Percentiles rank a stretch among this genome's conserved stretches.
phyloP scores from a whole-genome alignment of 2,888 invertebrate genomes.

The Schizotus pectinicornis region DNA sequence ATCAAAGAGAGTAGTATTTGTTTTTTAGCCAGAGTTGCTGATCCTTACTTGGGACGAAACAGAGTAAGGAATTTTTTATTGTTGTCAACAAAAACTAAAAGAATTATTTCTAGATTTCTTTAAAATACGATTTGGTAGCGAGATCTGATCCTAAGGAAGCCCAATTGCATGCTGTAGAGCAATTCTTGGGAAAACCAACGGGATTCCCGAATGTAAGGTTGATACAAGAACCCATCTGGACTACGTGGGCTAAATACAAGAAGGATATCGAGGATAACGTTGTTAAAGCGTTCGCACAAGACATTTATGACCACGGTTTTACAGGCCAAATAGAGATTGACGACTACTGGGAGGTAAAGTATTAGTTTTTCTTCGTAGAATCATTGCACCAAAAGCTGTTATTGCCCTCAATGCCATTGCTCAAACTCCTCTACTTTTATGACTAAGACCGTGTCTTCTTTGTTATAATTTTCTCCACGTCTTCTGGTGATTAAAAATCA shows the following conservation, averaged over 20 bases:
- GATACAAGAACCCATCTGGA: constrained; percentile 85
- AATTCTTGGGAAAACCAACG: constrained; percentile 68
- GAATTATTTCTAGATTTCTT: constrained; percentile 26
- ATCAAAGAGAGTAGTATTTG: constrained; percentile 62
- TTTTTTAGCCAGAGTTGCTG: constrained; percentile 63
- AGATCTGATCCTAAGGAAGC: constrained; percentile 66
- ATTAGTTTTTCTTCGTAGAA: not conserved
- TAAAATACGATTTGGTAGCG: constrained; percentile 70
- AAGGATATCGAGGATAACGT: constrained; percentile 68
- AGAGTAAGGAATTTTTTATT: not conserved
- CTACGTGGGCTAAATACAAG: constrained; percentile 83
- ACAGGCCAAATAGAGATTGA: constrained; percentile 83
- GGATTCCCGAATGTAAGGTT: constrained; percentile 70
- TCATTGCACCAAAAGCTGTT: no score
- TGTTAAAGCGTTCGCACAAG: constrained; percentile 70
- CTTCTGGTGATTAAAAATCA: not conserved
- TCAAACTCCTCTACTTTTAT: no score
- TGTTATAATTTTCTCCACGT: no score
- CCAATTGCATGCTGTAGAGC: constrained; percentile 68
- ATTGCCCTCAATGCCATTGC: no score
- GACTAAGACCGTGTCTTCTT: no score
- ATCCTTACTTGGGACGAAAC: constrained; percentile 58
- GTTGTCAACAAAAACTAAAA: not conserved
- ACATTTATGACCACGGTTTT: constrained; percentile 71
- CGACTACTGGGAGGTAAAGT: constrained; percentile 76